These are phyloP conservation scores for Odontophorus gujanensis DNA, from an alignment of 2,113 vertebrate genomes.

Conservation along the genomic window DNA sequence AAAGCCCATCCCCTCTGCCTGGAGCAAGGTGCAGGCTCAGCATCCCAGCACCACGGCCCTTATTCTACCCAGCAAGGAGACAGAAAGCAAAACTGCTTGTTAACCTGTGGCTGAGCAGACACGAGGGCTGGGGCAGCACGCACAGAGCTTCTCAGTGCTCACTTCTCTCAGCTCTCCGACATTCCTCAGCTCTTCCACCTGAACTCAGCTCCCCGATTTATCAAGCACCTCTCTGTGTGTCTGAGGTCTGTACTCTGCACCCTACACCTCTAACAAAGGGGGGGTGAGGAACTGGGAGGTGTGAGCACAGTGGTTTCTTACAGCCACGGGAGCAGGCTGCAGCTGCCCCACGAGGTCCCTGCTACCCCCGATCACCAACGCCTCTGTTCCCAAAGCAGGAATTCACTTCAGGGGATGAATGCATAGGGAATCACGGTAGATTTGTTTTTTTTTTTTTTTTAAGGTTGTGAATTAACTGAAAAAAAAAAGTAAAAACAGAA, in stretches of 20 bases:
- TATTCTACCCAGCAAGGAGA: background rate
- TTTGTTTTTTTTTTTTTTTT: background rate
- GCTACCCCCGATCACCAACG: rapidly evolving
- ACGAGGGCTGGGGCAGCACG: background rate
- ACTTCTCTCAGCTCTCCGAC: slow-evolving; percentile 56
- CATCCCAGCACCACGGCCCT: background rate
- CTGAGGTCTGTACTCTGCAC: background rate
- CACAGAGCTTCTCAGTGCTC: slow-evolving; percentile 51
- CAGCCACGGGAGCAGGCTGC: background rate
- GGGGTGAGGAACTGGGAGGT: background rate
- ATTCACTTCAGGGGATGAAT: background rate
- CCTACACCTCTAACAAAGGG: background rate
- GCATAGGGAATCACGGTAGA: background rate
- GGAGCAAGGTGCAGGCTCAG: background rate
- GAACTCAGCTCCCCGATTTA: slow-evolving; percentile 7
- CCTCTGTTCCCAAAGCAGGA: background rate
- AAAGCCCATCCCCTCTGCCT: background rate
- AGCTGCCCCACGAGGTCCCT: background rate
- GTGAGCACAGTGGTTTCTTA: background rate
- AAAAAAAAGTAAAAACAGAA: background rate
- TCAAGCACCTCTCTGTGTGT: background rate
- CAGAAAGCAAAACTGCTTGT: slow-evolving; percentile 27
- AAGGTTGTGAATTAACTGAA: background rate
- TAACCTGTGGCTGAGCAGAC: background rate
- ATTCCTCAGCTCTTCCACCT: slow-evolving; percentile 51